Evolutionary conservation across 2,113 vertebrate species (phyloP), one percentile per base, ranked within the genome.

Genomic region (Pavo muticus): DNA sequence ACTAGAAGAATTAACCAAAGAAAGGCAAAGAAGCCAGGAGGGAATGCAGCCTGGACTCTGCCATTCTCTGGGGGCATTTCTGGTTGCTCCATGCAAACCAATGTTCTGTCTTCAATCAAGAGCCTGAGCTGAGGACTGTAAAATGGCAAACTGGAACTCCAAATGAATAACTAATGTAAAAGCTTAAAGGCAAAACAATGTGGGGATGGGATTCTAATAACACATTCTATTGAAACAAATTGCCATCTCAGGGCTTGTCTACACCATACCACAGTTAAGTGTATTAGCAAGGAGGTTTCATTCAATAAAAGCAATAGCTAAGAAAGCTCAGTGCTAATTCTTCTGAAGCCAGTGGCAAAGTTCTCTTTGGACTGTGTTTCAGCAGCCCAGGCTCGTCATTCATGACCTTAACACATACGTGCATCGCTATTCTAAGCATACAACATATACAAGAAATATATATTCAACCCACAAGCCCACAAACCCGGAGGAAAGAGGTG

Each of bases 81-180:
- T 82, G 77, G 76, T 91, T 79, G 88, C 81, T 94, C 86, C 59
- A 14, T 50, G 88, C 72, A 94, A 95, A 94, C 87, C 61, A 54
- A 91, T 57, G 32, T 80, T 95, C 91, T 97, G 94, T 91, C 83
- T 97, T 85, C 83, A 95, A 95, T 91, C 93, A 93, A 94, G 84
- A 90, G 81, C 67, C 86, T 95, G 82, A 93, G 63, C 57, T 84
- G 75, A 84, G 44, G 84, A 71, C 82, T 94, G 82, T 80, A 94
- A 93, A 95, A 97, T 83, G 60, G 90, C 87, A 95, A 92, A 90
- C 72, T 94, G 79, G 88, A 96, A 84, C 70, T 92, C 75, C 74
- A 78, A 95, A 82, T 91, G 67, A 96, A 60, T 91, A 92, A 94
- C 90, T 94, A 88, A 89, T 94, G 63, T 70, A 81, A 87, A 91